Evolutionary conservation across 2,888 invertebrate species (phyloP), one percentile per base, ranked within the genome.

Genomic region (Cistogaster globosa): DNA sequence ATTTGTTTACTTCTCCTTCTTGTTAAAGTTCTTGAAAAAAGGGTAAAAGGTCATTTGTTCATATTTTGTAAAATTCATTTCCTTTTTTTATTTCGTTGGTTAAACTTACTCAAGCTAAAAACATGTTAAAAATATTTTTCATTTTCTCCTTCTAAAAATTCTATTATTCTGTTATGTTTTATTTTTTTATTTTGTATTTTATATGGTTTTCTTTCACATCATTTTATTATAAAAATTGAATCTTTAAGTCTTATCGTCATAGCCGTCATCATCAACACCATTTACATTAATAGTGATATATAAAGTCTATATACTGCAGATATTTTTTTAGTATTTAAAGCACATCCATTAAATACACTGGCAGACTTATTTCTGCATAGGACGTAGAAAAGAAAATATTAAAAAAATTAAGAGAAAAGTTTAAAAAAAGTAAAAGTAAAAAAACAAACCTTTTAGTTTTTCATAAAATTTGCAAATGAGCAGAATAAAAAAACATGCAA

Each of bases 391-490:
- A 51, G 26, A 72, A 80, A 80, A 69, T 53, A 26, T 22, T 51
- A 32, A 58, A 68, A 42, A 74, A 80, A 55, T 36, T 18, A 72
- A 42, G 60, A 72, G 60, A 67, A 62, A 51, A 53, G 14, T 20
- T 22, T 32, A 9, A 67, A 51, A 45, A 36, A 18, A 58, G 38
- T 67, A 65, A 60, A 26, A 26, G 26, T 26, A 51, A 72, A 69
- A 45, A 55, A 51, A 82, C 2, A 82, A 84, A 76, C 58, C 65
- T 72, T 74, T 78, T 2, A 81, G 77, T 77, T 82, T 84, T 84
- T 78, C 77, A 84, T 84, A 63, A 78, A 84, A 76, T 74, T 80
- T 79, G 75, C 75, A 80, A 75, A 75, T 71, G 71, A 84, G 78
- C 53, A 69, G 74, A 76, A 74, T 32, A 32, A 5, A 32, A 32